Evolutionary conservation across 2,113 vertebrate species (phyloP).

Genomic region (Arvicanthis niloticus): DNA sequence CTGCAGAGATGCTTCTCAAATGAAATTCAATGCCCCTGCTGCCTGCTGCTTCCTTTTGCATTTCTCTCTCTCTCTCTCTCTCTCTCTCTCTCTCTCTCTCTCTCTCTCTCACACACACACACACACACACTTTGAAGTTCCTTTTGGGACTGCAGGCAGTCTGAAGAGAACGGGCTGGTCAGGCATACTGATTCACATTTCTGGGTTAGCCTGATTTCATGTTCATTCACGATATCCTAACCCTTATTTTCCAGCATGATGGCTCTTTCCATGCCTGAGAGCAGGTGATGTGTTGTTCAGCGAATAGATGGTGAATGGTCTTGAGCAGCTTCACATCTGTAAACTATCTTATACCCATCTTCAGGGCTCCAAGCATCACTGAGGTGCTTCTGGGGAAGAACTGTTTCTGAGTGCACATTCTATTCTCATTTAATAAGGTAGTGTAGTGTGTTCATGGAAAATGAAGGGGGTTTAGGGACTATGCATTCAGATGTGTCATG

Average conservation of each 20-base stretch:
- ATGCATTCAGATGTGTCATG: neutral
- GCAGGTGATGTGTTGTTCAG: slow-evolving; percentile 50
- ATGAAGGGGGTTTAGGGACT: slow-evolving; percentile 64
- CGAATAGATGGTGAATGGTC: slow-evolving; percentile 58
- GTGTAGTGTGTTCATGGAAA: slow-evolving; percentile 69
- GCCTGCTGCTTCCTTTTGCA: slow-evolving; percentile 12
- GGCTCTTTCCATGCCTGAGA: slow-evolving; percentile 61
- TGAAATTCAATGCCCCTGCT: slow-evolving; percentile 38
- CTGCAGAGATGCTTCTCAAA: slow-evolving; percentile 57
- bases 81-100: too few species aligned
- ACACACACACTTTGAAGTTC: too few species aligned
- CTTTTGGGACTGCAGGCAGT: slow-evolving; percentile 44
- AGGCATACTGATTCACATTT: slow-evolving; percentile 58
- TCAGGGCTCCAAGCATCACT: slow-evolving; percentile 68
- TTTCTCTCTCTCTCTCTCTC: neutral
- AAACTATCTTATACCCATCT: slow-evolving; percentile 56
- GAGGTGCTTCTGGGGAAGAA: slow-evolving; percentile 63
- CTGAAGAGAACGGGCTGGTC: neutral
- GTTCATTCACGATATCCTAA: slow-evolving; percentile 70
- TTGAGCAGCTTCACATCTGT: slow-evolving; percentile 69
- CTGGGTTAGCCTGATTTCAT: slow-evolving; percentile 52
- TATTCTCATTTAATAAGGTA: slow-evolving; percentile 69
- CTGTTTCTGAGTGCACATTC: slow-evolving; percentile 69
- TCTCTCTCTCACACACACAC: too few species aligned
- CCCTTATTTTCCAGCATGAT: slow-evolving; percentile 65